phyloP scores from a whole-genome alignment of 2,113 vertebrate species.

The Sinocyclocheilus anshuiensis region DNA sequence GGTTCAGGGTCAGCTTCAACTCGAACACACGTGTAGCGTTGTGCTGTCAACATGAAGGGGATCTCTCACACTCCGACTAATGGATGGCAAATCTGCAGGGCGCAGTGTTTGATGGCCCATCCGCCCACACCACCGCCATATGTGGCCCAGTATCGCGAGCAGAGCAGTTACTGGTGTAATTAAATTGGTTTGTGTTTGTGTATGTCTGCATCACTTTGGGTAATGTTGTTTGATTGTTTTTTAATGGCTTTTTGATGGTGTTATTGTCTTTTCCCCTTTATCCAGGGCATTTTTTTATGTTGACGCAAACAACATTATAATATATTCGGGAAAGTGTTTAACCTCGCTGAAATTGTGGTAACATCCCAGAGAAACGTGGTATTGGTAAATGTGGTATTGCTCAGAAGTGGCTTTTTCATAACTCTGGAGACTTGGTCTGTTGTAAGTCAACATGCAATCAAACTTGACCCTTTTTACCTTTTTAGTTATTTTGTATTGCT shows the following conservation, averaged over 20 bases:
- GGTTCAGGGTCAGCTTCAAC: constrained; percentile 14
- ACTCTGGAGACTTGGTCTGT: background rate
- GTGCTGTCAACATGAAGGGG: constrained; percentile 16
- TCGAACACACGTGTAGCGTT: background rate
- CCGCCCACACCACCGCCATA: background rate
- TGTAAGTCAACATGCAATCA: background rate
- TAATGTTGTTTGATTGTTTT: constrained; percentile 16
- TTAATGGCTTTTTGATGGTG: constrained; percentile 19
- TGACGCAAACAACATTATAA: background rate
- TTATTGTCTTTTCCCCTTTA: constrained; percentile 26
- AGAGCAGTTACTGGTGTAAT: constrained; percentile 19
- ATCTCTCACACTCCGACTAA: constrained; percentile 33
- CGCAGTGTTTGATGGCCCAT: constrained; percentile 7
- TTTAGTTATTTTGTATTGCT: background rate
- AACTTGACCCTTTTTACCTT: background rate
- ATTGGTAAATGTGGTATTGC: background rate
- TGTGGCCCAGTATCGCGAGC: constrained; percentile 2
- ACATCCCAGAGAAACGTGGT: background rate
- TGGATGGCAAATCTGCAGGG: constrained; percentile 2
- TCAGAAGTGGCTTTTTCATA: constrained; percentile 1
- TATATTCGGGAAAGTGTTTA: constrained; percentile 6
- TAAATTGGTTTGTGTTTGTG: constrained; percentile 5
- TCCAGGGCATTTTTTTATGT: constrained; percentile 2
- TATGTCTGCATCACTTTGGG: constrained; percentile 1
- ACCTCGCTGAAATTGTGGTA: background rate